Evolutionary conservation across 2,888 invertebrate species (phyloP).

Genomic region (Acanthosepion lycidas): DNA sequence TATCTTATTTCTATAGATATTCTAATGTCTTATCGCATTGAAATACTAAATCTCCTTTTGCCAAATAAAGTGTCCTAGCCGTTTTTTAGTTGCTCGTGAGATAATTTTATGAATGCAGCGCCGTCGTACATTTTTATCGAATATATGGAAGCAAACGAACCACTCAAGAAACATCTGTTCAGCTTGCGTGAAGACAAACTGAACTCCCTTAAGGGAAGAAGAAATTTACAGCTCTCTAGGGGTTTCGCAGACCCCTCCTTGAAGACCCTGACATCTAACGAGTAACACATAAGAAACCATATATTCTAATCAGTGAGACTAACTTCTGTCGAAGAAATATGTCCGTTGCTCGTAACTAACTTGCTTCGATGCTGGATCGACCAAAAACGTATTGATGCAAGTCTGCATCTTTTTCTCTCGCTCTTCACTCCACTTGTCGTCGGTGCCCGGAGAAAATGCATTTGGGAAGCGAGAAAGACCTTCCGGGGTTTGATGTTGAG

Average conservation of each 20-base stretch:
- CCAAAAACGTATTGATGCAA: not conserved
- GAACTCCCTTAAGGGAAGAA: not conserved
- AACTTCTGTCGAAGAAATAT: not conserved
- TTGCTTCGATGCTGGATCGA: not conserved
- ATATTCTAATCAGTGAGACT: not conserved
- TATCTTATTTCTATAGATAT: too few relatives aligned
- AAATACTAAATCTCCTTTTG: too few relatives aligned
- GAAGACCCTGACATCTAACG: not conserved
- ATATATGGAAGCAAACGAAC: too few relatives aligned
- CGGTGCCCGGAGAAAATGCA: not conserved
- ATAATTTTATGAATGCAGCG: too few relatives aligned
- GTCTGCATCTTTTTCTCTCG: not conserved
- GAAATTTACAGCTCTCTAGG: not conserved
- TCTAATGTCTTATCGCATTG: too few relatives aligned
- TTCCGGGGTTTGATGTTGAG: not conserved
- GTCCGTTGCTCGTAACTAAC: not conserved
- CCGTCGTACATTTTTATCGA: too few relatives aligned
- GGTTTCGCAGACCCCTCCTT: not conserved
- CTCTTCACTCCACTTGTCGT: not conserved
- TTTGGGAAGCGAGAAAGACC: not conserved
- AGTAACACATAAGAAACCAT: not conserved
- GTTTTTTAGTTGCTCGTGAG: too few relatives aligned
- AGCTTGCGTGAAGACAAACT: not conserved
- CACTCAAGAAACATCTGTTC: not conserved
- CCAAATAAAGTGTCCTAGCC: too few relatives aligned